These are phyloP conservation scores for Euschistus heros DNA, from an alignment of 1,140 invertebrate genomes.

Conservation along the genomic window DNA sequence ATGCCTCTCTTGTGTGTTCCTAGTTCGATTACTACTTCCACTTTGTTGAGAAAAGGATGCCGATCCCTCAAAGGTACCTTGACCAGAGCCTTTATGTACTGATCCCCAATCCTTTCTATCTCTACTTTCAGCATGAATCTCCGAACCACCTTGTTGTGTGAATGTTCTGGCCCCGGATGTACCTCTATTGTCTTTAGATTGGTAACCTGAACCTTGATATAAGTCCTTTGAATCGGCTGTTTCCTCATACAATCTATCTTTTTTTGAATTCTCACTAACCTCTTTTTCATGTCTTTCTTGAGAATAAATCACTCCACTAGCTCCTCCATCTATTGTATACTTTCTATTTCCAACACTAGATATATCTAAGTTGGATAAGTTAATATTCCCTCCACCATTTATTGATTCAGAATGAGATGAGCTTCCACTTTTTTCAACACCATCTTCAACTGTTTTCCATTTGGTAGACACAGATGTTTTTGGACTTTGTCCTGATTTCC, in stretches of 20 bases:
- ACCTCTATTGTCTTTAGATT: too few species aligned
- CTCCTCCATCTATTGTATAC: conserved; percentile 1
- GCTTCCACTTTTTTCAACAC: conserved; percentile 4
- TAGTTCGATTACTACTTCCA: too few species aligned
- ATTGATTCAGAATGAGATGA: conserved; percentile 2
- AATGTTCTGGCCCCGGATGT: too few species aligned
- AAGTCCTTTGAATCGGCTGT: not conserved
- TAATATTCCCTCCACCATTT: not conserved
- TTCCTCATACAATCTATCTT: not conserved
- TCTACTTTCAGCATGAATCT: too few species aligned
- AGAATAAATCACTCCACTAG: conserved; percentile 10
- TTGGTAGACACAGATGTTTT: not conserved
- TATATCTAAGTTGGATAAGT: conserved; percentile 9
- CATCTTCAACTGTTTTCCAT: conserved; percentile 8
- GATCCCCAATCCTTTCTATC: too few species aligned
- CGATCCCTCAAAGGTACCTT: too few species aligned
- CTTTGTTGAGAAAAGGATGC: too few species aligned
- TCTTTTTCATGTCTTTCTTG: conserved; percentile 24
- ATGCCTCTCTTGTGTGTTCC: too few species aligned
- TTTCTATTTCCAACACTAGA: conserved; percentile 7
- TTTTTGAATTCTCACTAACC: conserved; percentile 26
- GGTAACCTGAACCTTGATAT: too few species aligned
- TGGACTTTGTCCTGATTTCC: not conserved
- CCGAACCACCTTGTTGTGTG: not conserved
- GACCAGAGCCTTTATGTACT: too few species aligned